A percentile compares a stretch with the other conserved stretches of the same genome.
These are phyloP conservation scores for Acrocera orbiculus DNA, from an alignment of 2,888 invertebrate genomes.

Conservation along the genomic window DNA sequence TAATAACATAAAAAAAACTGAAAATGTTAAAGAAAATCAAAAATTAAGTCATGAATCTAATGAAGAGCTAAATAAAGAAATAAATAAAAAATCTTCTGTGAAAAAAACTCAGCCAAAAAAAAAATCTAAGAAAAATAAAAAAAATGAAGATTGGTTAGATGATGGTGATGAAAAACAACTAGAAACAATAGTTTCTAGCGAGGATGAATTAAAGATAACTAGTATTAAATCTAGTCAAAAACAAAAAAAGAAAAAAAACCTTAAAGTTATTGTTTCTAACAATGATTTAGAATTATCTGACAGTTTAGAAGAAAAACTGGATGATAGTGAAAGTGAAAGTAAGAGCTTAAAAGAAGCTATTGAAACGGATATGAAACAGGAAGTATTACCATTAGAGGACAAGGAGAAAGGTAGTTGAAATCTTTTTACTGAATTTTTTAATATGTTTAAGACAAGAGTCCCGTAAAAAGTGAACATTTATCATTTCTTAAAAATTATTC, in stretches of 20 bases:
- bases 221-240: conserved; percentile 1
- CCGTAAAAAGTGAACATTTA: no score
- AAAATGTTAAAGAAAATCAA: no score
- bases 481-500: no score
- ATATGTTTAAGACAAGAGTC: no score
- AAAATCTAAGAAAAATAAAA: conserved; percentile 23
- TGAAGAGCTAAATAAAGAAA: background rate
- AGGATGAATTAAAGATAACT: background rate
- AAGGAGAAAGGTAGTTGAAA: background rate
- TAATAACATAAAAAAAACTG: no score
- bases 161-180: conserved; percentile 20
- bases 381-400: background rate
- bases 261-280: no score
- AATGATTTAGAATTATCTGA: no score
- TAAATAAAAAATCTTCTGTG: background rate
- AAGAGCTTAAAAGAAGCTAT: background rate
- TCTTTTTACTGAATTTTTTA: conserved; percentile 6
- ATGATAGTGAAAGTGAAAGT: conserved; percentile 4
- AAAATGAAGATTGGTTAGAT: conserved; percentile 11
- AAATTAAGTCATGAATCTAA: background rate
- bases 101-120: background rate
- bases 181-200: background rate
- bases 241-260: conserved; percentile 11
- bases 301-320: conserved; percentile 13
- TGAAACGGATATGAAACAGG: background rate